Base-by-base conservation (phyloP, 2,888 invertebrate genomes). In the Polyommatus iphigenia region DNA sequence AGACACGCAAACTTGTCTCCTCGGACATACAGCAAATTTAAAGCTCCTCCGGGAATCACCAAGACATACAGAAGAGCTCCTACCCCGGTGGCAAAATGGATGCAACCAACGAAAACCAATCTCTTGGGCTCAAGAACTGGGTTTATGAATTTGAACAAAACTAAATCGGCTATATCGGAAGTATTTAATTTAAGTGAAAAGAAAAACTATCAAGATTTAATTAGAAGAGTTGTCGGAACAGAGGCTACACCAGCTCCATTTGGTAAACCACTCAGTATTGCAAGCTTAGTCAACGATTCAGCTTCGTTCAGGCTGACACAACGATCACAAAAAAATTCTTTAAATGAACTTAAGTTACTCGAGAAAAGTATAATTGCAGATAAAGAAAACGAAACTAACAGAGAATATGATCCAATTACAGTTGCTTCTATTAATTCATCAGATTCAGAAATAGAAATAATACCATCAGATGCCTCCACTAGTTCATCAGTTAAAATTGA, bases 141-240 rank as follows among this genome's bases (percentile, higher is more conserved):
- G 84, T 86, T 85, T 80, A 80, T 85, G 80, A 88, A 87, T 79
- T 75, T 87, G 1, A 93, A 92, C 82, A 91, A 89, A 78, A 83
- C 85, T 54, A 87, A 89, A 80, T 86, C 90, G 15, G 90, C 91
- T 77, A 84, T 95, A 62, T 90, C 94, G 54, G 94, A 95, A 85
- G 92, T 95, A 78, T 94, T 95, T 81, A 92, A 95, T 85, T 88
- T 95, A 83, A 94, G 95, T 82, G 95, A 95, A 81, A 95, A 95
- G 83, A 90, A 88, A 83, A 92, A 91, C 83, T 95, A 95, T 82
- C 92, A 93, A 82, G 94, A 95, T 85, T 84, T 95, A 71, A 91
- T 96, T 59, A 91, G 89, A 76, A 88, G 89, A 82, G 91, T 93
- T 6, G 85, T 90, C 0, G 84, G 81, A 3, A 87, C 87, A 8